Evolutionary conservation across 64 coral and sea anemone genomes (phyloP).

Genomic region (Stylophora pistillata): DNA sequence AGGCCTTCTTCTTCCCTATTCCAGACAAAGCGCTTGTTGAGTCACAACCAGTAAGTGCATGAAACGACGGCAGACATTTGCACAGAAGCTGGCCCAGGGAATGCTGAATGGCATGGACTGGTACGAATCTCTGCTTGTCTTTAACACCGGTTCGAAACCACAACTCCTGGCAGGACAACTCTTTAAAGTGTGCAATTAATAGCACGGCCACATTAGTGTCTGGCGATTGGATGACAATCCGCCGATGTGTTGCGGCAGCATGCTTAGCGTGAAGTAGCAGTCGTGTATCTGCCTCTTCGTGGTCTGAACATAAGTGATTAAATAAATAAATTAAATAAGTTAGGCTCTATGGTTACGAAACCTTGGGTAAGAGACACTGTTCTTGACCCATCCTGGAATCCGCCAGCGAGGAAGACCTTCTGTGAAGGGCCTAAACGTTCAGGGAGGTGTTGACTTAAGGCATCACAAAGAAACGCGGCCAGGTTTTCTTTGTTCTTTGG

Average conservation of each 20-base stretch:
- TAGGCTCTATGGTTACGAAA: background rate
- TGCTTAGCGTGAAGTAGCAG: conserved; percentile 46
- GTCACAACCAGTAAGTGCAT: no score
- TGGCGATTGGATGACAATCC: conserved; percentile 51
- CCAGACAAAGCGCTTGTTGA: background rate
- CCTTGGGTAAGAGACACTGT: conserved; percentile 16
- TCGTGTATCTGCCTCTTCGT: conserved; percentile 73
- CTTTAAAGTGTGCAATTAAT: conserved; percentile 14
- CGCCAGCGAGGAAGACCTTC: conserved; percentile 49
- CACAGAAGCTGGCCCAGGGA: background rate
- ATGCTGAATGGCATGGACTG: conserved; percentile 35
- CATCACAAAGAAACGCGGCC: conserved; percentile 46
- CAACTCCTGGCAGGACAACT: conserved; percentile 21
- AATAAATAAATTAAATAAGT: no score
- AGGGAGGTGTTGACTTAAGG: no score
- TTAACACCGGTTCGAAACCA: conserved; percentile 60
- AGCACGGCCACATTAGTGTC: conserved; percentile 35
- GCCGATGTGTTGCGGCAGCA: conserved; percentile 46
- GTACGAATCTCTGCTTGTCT: conserved; percentile 44
- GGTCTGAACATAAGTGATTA: conserved; percentile 55
- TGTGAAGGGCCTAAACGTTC: background rate
- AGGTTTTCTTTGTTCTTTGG: no score
- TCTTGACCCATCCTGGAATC: conserved; percentile 69
- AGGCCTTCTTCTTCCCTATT: no score
- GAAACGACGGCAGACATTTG: no score